Evolutionary conservation across 2,113 vertebrate genomes (phyloP).

Genomic region (Sterrhoptilus dennistouni): DNA sequence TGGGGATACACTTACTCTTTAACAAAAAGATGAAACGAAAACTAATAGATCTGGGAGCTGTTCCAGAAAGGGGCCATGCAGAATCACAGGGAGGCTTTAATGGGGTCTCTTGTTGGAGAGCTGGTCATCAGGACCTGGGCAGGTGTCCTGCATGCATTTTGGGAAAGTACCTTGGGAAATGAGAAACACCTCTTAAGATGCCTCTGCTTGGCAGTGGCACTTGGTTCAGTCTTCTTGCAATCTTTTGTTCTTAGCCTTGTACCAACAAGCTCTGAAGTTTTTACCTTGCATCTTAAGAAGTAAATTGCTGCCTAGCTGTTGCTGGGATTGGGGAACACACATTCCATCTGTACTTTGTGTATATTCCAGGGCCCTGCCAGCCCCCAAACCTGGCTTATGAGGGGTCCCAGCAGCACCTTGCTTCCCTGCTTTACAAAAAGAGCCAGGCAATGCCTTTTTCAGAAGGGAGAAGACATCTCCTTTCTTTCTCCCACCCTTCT

Average conservation of each 20-base stretch:
- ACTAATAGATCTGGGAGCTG: neutral
- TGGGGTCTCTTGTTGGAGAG: accelerated
- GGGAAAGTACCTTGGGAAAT: neutral
- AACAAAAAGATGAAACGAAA: neutral
- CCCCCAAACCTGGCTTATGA: neutral
- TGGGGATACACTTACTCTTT: neutral
- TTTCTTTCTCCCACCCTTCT: neutral
- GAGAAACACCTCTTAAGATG: neutral
- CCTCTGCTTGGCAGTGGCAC: neutral
- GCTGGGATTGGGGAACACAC: neutral
- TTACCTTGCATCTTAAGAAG: neutral
- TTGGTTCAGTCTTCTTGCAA: neutral
- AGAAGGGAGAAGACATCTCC: neutral
- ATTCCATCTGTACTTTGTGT: accelerated
- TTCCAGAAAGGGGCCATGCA: neutral
- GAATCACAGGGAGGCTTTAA: neutral
- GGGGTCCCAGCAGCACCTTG: neutral
- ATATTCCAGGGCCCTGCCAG: accelerated
- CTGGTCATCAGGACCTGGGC: neutral
- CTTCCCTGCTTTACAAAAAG: neutral
- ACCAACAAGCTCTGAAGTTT: neutral
- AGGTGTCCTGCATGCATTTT: accelerated
- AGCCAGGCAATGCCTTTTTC: neutral
- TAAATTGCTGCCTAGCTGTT: neutral
- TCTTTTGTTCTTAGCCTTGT: neutral